Evolutionary conservation across 2,888 invertebrate genomes (phyloP), one percentile per base, ranked within the genome.

Genomic region (Rhodophaea formosa): DNA sequence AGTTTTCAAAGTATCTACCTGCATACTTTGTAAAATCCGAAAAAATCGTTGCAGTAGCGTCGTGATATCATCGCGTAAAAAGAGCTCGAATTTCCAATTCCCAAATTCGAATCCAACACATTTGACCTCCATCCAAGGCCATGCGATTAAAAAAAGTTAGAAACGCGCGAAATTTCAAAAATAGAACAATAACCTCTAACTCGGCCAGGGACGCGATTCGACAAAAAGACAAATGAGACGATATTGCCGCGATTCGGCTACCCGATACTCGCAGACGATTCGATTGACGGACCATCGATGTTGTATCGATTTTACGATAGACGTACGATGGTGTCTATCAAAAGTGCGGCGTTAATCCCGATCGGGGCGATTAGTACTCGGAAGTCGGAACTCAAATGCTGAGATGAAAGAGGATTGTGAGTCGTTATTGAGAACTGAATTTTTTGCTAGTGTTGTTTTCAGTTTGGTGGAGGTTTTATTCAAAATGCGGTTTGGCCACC

Each of bases 161-260:
- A 79, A 74, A 72, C 75, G 81, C 78, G 79, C 72, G 79, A 78
- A 23, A 83, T 80, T 86, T 85, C 71, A 80, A 84, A 88, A 88
- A 87, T 83, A 81, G 87, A 86, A 88, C 87, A 84, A 80, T 84
- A 83, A 82, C 84, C 87, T 83, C 85, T 86, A 87, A 89, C 88
- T 87, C 87, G 89, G 89, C 89, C 89, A 89, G 79, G 87, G 88
- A 79, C 88, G 82, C 79, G 78, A 76, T 71, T 72, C 67, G 53
- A 65, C 67, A 86, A 88, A 88, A 88, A 88, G 84, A 87, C 77
- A 75, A 82, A 72, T 59, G 56, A 70, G 63, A 69, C 77, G 74
- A 80, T 79, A 77, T 79, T 71, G 68, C 67, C 70, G 67, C 75
- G 73, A 75, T 76, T 72, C 74, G 75, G 76, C 71, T 70, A 66